These are phyloP conservation scores for Acanthornis magna DNA, from an alignment of 2,797 vertebrate species.

Conservation along the genomic window DNA sequence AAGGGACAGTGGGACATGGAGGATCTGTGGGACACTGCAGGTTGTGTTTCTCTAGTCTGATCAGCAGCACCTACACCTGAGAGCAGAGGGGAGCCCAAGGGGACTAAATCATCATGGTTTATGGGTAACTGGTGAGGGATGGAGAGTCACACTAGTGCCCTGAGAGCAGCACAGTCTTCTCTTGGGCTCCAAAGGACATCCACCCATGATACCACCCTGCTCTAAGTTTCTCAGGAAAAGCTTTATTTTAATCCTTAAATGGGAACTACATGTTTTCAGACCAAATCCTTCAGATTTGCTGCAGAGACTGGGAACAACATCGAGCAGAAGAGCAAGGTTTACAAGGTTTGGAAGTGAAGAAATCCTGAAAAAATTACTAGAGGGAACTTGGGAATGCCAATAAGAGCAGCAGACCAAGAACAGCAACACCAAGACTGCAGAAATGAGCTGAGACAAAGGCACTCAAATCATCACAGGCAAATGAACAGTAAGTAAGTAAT, in stretches of 20 bases:
- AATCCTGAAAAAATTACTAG: background rate
- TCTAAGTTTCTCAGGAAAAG: background rate
- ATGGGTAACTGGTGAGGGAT: background rate
- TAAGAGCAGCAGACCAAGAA: background rate
- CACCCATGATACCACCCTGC: background rate
- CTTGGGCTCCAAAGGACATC: background rate
- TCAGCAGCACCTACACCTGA: background rate
- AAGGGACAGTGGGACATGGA: background rate
- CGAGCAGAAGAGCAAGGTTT: background rate
- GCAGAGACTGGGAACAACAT: background rate
- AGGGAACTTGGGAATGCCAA: background rate
- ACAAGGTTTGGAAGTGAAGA: background rate
- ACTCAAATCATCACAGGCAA: background rate
- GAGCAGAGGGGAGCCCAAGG: background rate
- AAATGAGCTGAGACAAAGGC: background rate
- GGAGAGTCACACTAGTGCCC: background rate
- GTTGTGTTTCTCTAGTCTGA: background rate
- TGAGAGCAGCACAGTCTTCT: background rate
- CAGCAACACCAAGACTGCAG: background rate
- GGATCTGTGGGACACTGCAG: accelerated
- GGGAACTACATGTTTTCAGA: background rate
- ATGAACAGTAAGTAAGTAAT: background rate
- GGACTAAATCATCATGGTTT: background rate
- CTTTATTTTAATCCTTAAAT: background rate
- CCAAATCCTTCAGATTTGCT: background rate